phyloP scores from a whole-genome alignment of 1,140 invertebrate genomes.

The Trachelipus rathkii region DNA sequence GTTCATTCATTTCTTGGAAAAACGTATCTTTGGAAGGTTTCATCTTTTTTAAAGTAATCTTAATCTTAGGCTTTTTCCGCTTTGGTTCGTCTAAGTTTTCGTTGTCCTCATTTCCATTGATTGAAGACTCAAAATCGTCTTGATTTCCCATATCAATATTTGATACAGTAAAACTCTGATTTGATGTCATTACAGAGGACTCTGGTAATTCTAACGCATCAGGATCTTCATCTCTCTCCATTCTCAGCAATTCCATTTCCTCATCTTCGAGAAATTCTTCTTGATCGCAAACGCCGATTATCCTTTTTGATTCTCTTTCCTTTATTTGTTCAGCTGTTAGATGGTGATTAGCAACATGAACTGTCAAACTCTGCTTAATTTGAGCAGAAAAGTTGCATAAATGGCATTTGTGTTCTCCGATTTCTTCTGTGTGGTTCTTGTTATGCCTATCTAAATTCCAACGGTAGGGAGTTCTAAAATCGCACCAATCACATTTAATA shows the following conservation, averaged over 20 bases:
- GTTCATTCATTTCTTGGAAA: constrained; percentile 45
- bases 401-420: constrained; percentile 73
- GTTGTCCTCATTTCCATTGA: constrained; percentile 48
- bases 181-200: constrained; percentile 18
- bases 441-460: constrained; percentile 90
- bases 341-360: constrained; percentile 74
- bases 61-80: constrained; percentile 46
- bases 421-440: constrained; percentile 75
- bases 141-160: constrained; percentile 57
- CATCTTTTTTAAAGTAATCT: constrained; percentile 47
- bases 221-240: constrained; percentile 43
- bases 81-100: constrained; percentile 41
- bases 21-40: constrained; percentile 44
- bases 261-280: constrained; percentile 45
- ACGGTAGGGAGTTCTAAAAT: constrained; percentile 87
- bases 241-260: constrained; percentile 56
- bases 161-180: constrained; percentile 38
- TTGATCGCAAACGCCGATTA: constrained; percentile 37
- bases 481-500: constrained; percentile 87
- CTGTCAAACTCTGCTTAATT: constrained; percentile 84
- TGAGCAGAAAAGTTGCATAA: constrained; percentile 87
- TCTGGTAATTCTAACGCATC: constrained; percentile 39
- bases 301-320: constrained; percentile 58
- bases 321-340: constrained; percentile 60
- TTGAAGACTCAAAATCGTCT: constrained; percentile 40